A percentile compares a stretch with the other conserved stretches of the same genome.
Conservation (phyloP, 2,888 invertebrate genomes). For the Heteromurus nitidus region DNA sequence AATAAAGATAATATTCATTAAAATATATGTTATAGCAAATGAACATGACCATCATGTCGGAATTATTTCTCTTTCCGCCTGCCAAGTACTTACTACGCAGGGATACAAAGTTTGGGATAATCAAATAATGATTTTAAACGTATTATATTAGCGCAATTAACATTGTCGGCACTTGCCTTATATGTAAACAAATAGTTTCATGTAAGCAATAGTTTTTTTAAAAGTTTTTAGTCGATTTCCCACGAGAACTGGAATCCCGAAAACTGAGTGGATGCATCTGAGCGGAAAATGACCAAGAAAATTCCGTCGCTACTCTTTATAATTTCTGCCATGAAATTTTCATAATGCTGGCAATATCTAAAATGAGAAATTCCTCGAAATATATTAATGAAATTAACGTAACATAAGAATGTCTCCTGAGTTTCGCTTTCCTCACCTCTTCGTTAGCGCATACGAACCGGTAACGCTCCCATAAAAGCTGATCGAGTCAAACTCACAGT, state of each 20-base stretch:
- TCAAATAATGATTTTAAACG: neutral
- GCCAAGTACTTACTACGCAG: neutral
- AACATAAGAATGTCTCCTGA: neutral
- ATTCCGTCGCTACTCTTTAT: constrained; percentile 56
- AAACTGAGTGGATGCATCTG: constrained; percentile 62
- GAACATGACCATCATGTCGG: neutral
- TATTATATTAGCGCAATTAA: neutral
- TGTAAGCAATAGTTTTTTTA: neutral
- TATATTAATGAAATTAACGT: too few species aligned
- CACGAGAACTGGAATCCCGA: constrained; percentile 66
- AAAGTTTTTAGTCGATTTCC: constrained; percentile 40
- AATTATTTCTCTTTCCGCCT: neutral
- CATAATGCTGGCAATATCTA: constrained; percentile 62
- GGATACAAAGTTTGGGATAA: neutral
- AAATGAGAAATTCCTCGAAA: too few species aligned
- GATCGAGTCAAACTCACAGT: constrained; percentile 64
- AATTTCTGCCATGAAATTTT: constrained; percentile 34
- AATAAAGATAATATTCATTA: too few species aligned
- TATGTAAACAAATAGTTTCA: neutral
- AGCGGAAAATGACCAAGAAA: constrained; percentile 56
- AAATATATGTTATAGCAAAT: too few species aligned
- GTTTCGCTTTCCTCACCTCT: constrained; percentile 47
- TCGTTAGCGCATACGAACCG: constrained; percentile 50
- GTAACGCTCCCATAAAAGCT: constrained; percentile 57
- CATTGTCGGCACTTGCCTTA: neutral